Evolutionary conservation across 2,113 vertebrate genomes (phyloP).

Genomic region (Sakesphorus luctuosus): DNA sequence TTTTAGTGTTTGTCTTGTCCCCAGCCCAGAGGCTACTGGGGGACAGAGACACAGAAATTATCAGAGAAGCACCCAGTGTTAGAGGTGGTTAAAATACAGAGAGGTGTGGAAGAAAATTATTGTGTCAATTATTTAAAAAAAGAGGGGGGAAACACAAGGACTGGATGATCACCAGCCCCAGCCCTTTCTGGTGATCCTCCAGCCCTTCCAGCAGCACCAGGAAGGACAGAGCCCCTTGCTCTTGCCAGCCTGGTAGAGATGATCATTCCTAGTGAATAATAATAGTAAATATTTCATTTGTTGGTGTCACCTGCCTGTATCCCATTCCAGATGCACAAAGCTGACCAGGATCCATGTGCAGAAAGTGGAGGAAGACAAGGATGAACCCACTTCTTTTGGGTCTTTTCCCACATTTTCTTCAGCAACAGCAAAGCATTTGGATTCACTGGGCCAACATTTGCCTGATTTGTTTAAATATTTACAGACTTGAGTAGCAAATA

Average conservation of each 20-base stretch:
- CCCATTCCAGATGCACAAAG: neutral
- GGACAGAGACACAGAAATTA: neutral
- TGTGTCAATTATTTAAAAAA: neutral
- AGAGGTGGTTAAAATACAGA: neutral
- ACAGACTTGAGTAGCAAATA: neutral
- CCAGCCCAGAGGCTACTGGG: neutral
- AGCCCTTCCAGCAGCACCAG: neutral
- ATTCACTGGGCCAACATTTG: neutral
- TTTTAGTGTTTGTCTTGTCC: neutral
- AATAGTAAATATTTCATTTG: neutral
- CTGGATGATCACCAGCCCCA: neutral
- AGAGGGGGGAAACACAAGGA: neutral
- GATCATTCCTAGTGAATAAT: neutral
- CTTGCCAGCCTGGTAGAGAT: neutral
- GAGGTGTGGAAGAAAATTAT: neutral
- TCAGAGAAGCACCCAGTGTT: fast-evolving
- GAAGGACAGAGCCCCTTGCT: neutral
- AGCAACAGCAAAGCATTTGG: neutral
- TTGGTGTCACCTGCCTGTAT: neutral
- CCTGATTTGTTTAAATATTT: neutral
- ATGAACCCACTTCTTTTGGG: neutral
- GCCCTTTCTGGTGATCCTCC: neutral
- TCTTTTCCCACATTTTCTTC: neutral
- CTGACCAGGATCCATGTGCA: neutral
- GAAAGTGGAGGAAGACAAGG: neutral